These are phyloP conservation scores for Montipora capricornis DNA, from an alignment of 64 coral and sea anemone species.

Conservation along the genomic window DNA sequence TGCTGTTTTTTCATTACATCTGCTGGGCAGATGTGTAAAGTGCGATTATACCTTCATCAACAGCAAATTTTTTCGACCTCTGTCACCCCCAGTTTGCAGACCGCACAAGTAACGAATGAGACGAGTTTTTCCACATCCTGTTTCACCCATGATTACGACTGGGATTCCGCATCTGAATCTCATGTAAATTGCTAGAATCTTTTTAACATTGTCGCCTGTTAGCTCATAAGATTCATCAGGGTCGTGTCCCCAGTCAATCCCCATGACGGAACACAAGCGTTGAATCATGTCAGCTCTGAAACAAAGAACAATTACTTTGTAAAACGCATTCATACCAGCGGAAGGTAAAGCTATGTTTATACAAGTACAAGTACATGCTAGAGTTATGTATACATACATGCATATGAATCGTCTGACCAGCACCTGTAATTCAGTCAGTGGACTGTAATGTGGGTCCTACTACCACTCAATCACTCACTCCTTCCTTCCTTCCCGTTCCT, in stretches of 20 bases:
- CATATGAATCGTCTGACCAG: too few relatives aligned
- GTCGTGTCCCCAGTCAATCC: neutral
- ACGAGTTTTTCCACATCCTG: conserved; percentile 81
- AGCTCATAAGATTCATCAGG: conserved; percentile 51
- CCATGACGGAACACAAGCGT: conserved; percentile 49
- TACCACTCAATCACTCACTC: too few relatives aligned
- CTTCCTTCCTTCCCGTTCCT: too few relatives aligned
- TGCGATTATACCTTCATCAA: conserved; percentile 72
- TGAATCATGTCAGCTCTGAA: conserved; percentile 31
- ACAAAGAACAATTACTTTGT: neutral
- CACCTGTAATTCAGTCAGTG: too few relatives aligned
- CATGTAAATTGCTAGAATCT: conserved; percentile 70
- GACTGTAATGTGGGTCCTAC: too few relatives aligned
- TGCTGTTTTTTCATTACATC: neutral
- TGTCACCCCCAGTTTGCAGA: conserved; percentile 38
- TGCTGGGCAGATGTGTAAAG: neutral
- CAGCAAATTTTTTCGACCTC: conserved; percentile 56
- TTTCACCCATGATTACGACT: conserved; percentile 86
- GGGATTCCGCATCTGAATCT: conserved; percentile 83
- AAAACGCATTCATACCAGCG: neutral
- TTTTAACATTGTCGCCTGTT: conserved; percentile 60
- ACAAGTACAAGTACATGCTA: too few relatives aligned
- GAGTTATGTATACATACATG: too few relatives aligned
- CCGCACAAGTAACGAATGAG: conserved; percentile 77
- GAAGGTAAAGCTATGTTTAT: neutral